These are phyloP conservation scores for Bombus affinis DNA, from an alignment of 1,140 invertebrate genomes.

Conservation along the genomic window DNA sequence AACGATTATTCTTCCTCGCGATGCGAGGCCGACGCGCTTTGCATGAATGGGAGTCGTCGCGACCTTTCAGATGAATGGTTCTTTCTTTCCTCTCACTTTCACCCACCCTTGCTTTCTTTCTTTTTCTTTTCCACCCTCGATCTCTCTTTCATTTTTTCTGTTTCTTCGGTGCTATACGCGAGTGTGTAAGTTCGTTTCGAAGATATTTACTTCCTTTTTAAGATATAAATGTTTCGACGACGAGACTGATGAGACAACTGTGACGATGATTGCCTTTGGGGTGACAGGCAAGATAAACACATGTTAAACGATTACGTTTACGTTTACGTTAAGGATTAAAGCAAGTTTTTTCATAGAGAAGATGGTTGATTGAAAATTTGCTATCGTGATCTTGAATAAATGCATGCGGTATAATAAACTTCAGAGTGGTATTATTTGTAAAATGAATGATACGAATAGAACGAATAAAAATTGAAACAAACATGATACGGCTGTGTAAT, in stretches of 20 bases:
- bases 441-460: neutral
- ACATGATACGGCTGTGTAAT: neutral
- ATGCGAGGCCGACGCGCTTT: conserved; percentile 54
- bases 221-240: no score
- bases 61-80: conserved; percentile 54
- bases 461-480: neutral
- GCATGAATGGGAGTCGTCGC: conserved; percentile 61
- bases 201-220: neutral
- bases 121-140: neutral
- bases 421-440: no score
- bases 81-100: neutral
- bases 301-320: neutral
- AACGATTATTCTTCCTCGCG: conserved; percentile 57
- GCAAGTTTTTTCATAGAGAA: neutral
- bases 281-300: neutral
- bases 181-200: neutral
- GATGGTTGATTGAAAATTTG: neutral
- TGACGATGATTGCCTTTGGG: neutral
- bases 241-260: no score
- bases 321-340: neutral
- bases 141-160: neutral
- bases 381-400: neutral
- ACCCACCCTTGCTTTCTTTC: neutral
- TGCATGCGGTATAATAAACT: no score
- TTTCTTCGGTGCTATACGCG: no score